These are phyloP conservation scores for Notechis scutatus DNA, from an alignment of 2,113 vertebrate genomes.

Conservation along the genomic window DNA sequence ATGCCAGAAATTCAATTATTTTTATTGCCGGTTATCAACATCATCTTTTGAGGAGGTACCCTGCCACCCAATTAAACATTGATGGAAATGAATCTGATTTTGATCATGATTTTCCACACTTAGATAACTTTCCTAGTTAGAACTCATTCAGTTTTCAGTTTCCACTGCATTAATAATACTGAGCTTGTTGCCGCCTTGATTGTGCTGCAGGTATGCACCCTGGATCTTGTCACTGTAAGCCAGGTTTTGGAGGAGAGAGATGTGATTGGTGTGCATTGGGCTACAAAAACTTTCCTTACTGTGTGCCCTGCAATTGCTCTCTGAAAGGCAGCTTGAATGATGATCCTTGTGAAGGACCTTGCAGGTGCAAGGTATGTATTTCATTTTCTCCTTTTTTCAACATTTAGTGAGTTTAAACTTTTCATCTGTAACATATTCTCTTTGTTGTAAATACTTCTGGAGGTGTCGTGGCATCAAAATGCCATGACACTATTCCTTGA, in stretches of 20 bases:
- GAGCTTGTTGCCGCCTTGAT: background rate
- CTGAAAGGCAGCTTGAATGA: constrained; percentile 73
- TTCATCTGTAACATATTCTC: background rate
- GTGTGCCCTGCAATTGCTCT: constrained; percentile 77
- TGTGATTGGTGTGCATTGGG: constrained; percentile 84
- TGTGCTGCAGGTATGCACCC: constrained; percentile 68
- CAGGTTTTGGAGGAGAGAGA: constrained; percentile 81
- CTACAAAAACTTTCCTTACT: constrained; percentile 77
- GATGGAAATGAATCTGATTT: background rate
- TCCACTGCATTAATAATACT: background rate
- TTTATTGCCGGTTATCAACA: background rate
- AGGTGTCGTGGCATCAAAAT: background rate
- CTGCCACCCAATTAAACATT: background rate
- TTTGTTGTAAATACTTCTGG: background rate
- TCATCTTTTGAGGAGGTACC: background rate
- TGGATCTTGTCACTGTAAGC: constrained; percentile 89
- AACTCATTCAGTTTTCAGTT: background rate
- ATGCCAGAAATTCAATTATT: background rate
- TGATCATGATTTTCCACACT: background rate
- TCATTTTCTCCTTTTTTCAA: background rate
- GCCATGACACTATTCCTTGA: background rate
- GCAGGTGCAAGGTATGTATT: constrained; percentile 79
- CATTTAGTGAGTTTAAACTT: background rate
- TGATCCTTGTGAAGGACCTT: constrained; percentile 79
- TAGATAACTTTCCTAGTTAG: background rate